Base-by-base conservation (phyloP, 2,888 invertebrate genomes). In the Drosophila pegasa region DNA sequence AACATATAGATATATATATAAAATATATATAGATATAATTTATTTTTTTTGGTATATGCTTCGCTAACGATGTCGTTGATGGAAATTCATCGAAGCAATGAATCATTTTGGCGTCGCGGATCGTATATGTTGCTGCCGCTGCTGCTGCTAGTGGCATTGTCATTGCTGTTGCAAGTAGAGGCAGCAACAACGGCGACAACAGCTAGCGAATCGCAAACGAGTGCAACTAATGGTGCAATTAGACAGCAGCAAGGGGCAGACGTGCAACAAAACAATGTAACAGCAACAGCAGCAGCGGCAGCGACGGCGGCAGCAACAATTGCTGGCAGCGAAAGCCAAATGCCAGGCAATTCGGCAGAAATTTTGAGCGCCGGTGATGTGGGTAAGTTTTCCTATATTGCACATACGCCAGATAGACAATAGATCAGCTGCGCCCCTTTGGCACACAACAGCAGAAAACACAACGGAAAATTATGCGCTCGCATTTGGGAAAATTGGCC, bases 41-140 rank as follows among this genome's bases (percentile, higher is more conserved):
- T 50, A 56, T 20, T 62, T 78, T 67, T 66, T 43, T 81, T 66
- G 84, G 79, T 87, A 66, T 89, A 88, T 89, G 88, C 84, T 83
- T 87, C 75, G 88, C 71, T 83, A 85, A 89, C 83, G 88, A 88
- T 89, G 90, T 85, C 90, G 88, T 75, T 82, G 89, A 88, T 87
- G 89, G 79, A 89, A 88, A 88, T 76, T 82, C 90, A 87, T 85
- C 89, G 89, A 90, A 87, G 90, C 87, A 86, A 86, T 86, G 87
- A 89, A 87, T 87, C 89, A 88, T 87, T 90, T 90, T 86, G 82
- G 81, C 70, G 83, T 80, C 87, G 80, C 64, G 70, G 83, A 63
- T 70, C 76, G 75, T 71, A 83, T 74, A 58, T 80, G 79, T 75
- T 77, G 74, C 56, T 75, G 72, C 56, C 73, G 72, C 45, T 54